A percentile compares a stretch with the other conserved stretches of the same genome.
Conservation (phyloP, 1,140 invertebrate species). For the Drosophila leontia region DNA sequence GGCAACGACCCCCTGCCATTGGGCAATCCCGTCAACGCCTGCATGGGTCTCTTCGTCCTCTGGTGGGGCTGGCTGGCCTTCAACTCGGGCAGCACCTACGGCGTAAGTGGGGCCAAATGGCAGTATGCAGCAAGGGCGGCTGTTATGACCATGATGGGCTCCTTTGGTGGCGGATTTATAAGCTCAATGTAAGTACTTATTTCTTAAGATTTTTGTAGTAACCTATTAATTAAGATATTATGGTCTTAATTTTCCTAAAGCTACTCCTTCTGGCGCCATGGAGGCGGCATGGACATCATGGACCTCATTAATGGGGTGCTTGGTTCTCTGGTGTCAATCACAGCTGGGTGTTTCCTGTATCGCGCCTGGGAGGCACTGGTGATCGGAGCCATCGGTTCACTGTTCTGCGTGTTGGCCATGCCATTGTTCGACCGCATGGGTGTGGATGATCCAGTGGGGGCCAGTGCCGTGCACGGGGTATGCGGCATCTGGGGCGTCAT, state of each 20-base stretch:
- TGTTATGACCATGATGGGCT: constrained; percentile 94
- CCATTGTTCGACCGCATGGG: constrained; percentile 91
- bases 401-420: constrained; percentile 89
- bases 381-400: constrained; percentile 92
- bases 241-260: constrained; percentile 57
- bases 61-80: constrained; percentile 98
- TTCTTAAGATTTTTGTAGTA: background rate
- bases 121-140: constrained; percentile 94
- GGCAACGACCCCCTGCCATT: constrained; percentile 91
- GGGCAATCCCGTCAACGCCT: constrained; percentile 95
- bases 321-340: constrained; percentile 94
- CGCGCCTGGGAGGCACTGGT: constrained; percentile 93
- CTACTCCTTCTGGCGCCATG: constrained; percentile 89
- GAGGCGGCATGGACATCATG: constrained; percentile 91
- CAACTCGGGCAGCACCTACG: constrained; percentile 95
- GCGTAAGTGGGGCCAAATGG: constrained; percentile 88
- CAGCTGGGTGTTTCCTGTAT: constrained; percentile 96
- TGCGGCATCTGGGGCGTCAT: constrained; percentile 91
- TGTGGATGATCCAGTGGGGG: constrained; percentile 96
- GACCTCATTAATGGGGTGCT: constrained; percentile 96
- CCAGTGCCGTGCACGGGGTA: constrained; percentile 94
- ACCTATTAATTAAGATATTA: background rate
- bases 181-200: constrained; percentile 87
- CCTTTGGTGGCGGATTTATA: constrained; percentile 93
- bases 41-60: constrained; percentile 96